These are phyloP conservation scores for Porphyrio hochstetteri DNA, from an alignment of 2,113 vertebrate genomes.

Conservation along the genomic window DNA sequence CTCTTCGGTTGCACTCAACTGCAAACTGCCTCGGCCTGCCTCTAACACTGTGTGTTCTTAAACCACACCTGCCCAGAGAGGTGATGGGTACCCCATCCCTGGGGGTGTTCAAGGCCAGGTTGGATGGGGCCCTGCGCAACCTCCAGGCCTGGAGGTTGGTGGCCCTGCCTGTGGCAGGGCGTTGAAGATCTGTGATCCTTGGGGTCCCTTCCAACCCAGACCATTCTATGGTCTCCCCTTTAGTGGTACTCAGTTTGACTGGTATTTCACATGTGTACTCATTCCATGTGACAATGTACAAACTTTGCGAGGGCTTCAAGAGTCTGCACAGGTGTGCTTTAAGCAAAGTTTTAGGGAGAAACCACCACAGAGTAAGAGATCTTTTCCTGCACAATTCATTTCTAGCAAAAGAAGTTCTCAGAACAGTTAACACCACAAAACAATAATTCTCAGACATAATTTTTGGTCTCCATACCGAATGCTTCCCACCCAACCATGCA, in stretches of 20 bases:
- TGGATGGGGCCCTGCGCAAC: no score
- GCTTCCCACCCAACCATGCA: neutral
- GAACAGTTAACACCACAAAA: neutral
- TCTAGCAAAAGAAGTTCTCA: neutral
- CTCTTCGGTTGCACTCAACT: neutral
- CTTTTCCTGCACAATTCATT: neutral
- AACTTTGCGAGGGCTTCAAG: neutral
- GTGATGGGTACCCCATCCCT: no score
- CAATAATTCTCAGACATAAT: no score
- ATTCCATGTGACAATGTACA: neutral
- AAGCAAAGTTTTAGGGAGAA: neutral
- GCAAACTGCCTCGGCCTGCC: neutral
- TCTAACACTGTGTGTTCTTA: neutral
- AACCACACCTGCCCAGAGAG: neutral
- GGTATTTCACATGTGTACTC: neutral
- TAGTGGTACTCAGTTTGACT: neutral
- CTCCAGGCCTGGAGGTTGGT: no score
- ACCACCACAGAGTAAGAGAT: neutral
- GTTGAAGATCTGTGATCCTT: no score
- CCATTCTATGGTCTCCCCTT: neutral
- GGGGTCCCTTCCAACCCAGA: no score
- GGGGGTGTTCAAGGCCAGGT: no score
- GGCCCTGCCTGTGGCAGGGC: no score
- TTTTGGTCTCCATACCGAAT: neutral
- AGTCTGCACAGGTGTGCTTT: neutral